Percentiles rank a stretch among this genome's conserved stretches.
phyloP scores from a whole-genome alignment of 2,113 vertebrate genomes.

The Notarius quadriscutis region DNA sequence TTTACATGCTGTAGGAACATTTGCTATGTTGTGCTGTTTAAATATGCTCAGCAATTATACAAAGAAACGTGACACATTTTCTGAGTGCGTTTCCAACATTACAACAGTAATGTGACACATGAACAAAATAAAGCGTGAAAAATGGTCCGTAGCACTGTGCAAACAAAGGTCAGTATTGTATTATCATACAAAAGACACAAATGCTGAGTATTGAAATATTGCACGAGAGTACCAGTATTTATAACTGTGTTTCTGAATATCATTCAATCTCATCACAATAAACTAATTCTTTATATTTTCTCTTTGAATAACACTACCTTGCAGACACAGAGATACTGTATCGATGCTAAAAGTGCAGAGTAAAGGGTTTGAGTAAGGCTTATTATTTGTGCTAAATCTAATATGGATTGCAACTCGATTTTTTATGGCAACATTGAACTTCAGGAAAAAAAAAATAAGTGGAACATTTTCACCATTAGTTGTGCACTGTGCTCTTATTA shows the following conservation, averaged over 20 bases:
- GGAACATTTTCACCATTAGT: neutral
- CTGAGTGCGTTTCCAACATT: neutral
- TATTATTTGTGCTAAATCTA: constrained; percentile 30
- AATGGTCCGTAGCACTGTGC: constrained; percentile 18
- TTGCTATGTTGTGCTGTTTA: constrained; percentile 23
- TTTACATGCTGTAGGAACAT: constrained; percentile 47
- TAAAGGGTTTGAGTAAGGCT: constrained; percentile 22
- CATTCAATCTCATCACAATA: constrained; percentile 9
- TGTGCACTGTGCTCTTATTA: constrained; percentile 16
- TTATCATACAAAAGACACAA: constrained; percentile 21
- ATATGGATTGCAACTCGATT: neutral
- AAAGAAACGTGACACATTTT: constrained; percentile 29
- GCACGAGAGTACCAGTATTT: constrained; percentile 26
- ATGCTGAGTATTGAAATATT: constrained; percentile 16
- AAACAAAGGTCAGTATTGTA: constrained; percentile 37
- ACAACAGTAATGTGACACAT: constrained; percentile 32
- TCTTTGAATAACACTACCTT: constrained; percentile 16
- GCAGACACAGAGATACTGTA: neutral
- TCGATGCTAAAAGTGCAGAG: constrained; percentile 21
- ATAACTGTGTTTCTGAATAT: constrained; percentile 27
- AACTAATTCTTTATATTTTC: neutral
- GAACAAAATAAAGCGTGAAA: constrained; percentile 4
- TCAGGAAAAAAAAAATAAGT: neutral
- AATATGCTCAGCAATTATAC: constrained; percentile 20
- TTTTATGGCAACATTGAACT: constrained; percentile 12